Conservation (phyloP, 2,113 vertebrate species). For the Lontra canadensis region DNA sequence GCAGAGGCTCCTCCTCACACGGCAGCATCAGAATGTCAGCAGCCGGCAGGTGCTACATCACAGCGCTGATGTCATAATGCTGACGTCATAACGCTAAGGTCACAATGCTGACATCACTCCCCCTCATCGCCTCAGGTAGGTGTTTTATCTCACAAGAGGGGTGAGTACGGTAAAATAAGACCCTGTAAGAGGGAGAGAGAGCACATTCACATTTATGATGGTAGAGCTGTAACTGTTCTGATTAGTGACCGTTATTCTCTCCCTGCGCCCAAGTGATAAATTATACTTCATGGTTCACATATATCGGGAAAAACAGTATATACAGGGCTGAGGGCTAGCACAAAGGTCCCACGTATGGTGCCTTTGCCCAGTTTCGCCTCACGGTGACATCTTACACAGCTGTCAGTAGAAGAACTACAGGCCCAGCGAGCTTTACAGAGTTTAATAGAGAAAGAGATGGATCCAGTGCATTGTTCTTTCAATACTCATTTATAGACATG, state of each 20-base stretch:
- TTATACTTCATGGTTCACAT: rapidly evolving
- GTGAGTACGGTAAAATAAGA: not conserved
- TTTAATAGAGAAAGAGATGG: not conserved
- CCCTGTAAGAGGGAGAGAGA: not conserved
- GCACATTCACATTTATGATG: not conserved
- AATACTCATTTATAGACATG: not conserved
- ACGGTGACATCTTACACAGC: not conserved
- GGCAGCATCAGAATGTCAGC: not conserved
- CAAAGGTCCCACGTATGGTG: not conserved
- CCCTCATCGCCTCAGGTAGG: not conserved
- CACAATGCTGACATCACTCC: not conserved
- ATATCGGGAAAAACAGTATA: no score
- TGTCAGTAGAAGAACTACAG: not conserved
- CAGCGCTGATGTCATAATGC: not conserved
- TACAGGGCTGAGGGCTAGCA: not conserved
- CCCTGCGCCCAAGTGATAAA: not conserved
- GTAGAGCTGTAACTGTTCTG: not conserved
- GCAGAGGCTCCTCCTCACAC: not conserved
- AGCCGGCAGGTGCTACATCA: not conserved
- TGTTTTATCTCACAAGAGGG: not conserved
- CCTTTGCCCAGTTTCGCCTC: not conserved
- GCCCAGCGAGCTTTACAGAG: not conserved
- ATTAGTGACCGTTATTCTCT: not conserved
- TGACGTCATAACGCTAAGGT: not conserved
- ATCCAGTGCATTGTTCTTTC: no score